Conservation (phyloP, 2,888 invertebrate genomes). For the Leistus spinibarbis region DNA sequence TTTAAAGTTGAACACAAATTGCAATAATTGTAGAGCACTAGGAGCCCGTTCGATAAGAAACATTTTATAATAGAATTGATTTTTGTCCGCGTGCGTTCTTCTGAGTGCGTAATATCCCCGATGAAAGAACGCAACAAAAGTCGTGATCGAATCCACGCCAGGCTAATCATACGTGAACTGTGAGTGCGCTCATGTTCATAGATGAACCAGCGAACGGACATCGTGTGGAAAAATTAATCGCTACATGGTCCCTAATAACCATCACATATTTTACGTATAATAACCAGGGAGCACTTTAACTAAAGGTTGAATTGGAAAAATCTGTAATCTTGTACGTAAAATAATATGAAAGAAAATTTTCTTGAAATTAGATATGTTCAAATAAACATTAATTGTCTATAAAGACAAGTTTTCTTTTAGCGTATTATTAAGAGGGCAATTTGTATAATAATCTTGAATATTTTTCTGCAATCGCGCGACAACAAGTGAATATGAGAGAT, state of each 20-base stretch:
- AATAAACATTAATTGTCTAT: too few species aligned
- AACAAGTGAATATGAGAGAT: too few species aligned
- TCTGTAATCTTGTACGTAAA: too few species aligned
- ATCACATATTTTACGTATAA: not conserved
- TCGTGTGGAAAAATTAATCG: slow-evolving; percentile 15
- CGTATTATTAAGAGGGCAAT: too few species aligned
- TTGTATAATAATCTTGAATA: too few species aligned
- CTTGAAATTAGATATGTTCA: too few species aligned
- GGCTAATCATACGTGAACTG: slow-evolving; percentile 22
- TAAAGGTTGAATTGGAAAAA: not conserved
- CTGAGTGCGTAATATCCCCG: not conserved
- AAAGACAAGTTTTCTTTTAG: too few species aligned
- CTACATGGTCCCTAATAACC: not conserved
- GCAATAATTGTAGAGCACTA: slow-evolving; percentile 37
- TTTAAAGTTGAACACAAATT: slow-evolving; percentile 34
- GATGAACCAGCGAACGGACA: not conserved
- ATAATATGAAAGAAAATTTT: too few species aligned
- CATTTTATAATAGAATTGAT: slow-evolving; percentile 27
- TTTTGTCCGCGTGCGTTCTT: slow-evolving; percentile 8
- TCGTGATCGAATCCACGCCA: slow-evolving; percentile 10
- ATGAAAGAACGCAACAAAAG: not conserved
- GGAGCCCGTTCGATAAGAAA: slow-evolving; percentile 16
- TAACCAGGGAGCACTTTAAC: not conserved
- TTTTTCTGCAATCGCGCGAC: too few species aligned
- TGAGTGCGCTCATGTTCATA: not conserved